Evolutionary conservation across 2,113 vertebrate genomes (phyloP).

Genomic region (Tringa solitaria): DNA sequence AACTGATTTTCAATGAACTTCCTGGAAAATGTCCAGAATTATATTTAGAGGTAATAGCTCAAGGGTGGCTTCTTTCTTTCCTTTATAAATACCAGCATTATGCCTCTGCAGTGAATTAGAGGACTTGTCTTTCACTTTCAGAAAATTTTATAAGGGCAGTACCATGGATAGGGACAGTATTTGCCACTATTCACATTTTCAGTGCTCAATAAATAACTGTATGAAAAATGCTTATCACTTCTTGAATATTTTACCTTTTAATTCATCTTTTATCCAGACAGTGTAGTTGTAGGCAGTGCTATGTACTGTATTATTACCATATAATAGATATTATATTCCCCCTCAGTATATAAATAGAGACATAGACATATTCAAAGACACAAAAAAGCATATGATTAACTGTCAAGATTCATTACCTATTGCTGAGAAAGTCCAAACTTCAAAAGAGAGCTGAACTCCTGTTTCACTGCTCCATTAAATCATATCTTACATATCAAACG

Average conservation of each 20-base stretch:
- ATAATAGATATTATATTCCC: background rate
- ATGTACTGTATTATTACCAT: background rate
- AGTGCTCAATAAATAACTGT: background rate
- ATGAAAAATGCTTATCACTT: background rate
- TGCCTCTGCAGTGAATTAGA: background rate
- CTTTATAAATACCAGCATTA: background rate
- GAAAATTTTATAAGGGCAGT: background rate
- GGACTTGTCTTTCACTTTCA: background rate
- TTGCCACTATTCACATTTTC: background rate
- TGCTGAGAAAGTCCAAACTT: background rate
- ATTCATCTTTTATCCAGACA: background rate
- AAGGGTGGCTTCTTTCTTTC: background rate
- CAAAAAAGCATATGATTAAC: background rate
- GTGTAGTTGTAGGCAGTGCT: background rate
- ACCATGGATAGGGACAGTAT: background rate
- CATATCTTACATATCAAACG: background rate
- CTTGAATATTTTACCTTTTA: background rate
- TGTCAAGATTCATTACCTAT: background rate
- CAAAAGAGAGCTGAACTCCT: background rate
- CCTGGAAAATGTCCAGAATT: background rate
- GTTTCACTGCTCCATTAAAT: background rate
- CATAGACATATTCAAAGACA: background rate
- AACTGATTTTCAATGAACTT: background rate
- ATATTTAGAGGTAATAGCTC: background rate
- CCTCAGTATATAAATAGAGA: background rate